Conservation (phyloP, 2,113 vertebrate species). For the Heterotis niloticus region DNA sequence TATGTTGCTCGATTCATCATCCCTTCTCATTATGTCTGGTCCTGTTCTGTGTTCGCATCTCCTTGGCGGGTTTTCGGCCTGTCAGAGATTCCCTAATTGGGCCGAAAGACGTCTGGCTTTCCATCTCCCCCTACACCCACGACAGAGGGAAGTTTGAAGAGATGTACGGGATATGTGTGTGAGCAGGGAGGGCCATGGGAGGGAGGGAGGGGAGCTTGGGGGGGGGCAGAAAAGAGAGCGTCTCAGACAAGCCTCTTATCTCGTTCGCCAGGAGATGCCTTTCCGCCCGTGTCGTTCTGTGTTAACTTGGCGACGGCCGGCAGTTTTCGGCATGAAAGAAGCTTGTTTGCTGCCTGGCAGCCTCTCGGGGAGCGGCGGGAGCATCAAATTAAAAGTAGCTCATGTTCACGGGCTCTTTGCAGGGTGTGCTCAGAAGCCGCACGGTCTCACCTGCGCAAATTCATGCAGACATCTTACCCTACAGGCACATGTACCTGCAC, state of each 20-base stretch:
- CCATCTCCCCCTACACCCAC: slow-evolving; percentile 28
- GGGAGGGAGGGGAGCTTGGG: neutral
- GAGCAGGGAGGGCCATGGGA: neutral
- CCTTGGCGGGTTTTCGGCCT: slow-evolving; percentile 1
- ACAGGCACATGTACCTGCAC: neutral
- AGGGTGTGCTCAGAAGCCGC: neutral
- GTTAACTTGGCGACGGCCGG: slow-evolving; percentile 52
- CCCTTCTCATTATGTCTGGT: slow-evolving; percentile 31
- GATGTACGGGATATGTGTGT: neutral
- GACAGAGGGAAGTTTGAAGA: slow-evolving; percentile 36
- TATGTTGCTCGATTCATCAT: slow-evolving; percentile 30
- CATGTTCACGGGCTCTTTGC: slow-evolving; percentile 50
- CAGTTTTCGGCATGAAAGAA: slow-evolving; percentile 62
- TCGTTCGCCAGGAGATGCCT: slow-evolving; percentile 31
- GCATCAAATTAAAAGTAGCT: slow-evolving; percentile 59
- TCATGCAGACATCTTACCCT: neutral
- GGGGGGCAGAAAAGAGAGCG: neutral
- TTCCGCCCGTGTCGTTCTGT: slow-evolving; percentile 38
- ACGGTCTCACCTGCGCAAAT: too few species aligned
- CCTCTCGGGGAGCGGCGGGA: slow-evolving; percentile 57
- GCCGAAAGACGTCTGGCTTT: slow-evolving; percentile 22
- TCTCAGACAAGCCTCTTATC: slow-evolving; percentile 36
- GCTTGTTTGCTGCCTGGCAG: slow-evolving; percentile 58
- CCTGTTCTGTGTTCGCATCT: neutral
- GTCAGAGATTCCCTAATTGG: slow-evolving; percentile 37